Evolutionary conservation across 2,888 invertebrate species (phyloP).

Genomic region (Lithophane leautieri): DNA sequence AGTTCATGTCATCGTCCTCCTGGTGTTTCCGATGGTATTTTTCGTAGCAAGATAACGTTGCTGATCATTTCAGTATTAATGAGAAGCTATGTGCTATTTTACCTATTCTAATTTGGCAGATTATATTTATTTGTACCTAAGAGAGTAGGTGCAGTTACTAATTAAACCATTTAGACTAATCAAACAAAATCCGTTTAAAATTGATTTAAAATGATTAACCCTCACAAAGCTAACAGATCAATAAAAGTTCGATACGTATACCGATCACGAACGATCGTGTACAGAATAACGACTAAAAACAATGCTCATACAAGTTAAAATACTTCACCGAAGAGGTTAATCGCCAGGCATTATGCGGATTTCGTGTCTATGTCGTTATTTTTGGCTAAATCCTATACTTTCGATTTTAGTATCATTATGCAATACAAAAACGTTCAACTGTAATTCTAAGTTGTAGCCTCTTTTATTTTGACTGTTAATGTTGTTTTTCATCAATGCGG

Average conservation of each 20-base stretch:
- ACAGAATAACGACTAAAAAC: conserved; percentile 22
- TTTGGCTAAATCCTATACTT: conserved; percentile 71
- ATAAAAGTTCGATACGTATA: conserved; percentile 37
- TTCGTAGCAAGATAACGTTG: neutral
- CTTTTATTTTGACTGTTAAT: conserved; percentile 59
- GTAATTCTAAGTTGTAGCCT: conserved; percentile 61
- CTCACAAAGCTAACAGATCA: conserved; percentile 35
- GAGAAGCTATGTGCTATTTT: neutral
- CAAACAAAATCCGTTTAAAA: conserved; percentile 27
- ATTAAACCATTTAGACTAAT: conserved; percentile 8
- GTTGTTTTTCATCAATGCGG: conserved; percentile 64
- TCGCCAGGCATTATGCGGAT: conserved; percentile 60
- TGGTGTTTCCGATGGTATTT: neutral
- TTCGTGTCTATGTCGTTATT: conserved; percentile 65
- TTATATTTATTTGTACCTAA: neutral
- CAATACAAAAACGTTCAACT: conserved; percentile 72
- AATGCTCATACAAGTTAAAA: conserved; percentile 36
- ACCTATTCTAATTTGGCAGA: neutral
- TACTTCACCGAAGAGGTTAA: conserved; percentile 53
- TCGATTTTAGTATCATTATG: conserved; percentile 76
- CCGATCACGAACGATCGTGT: conserved; percentile 19
- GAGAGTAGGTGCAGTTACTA: neutral
- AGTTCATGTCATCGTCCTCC: conserved; percentile 26
- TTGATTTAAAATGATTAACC: conserved; percentile 35
- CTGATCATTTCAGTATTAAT: neutral